Base-by-base conservation (phyloP, 2,888 invertebrate species). In the Ashinkailepas kermadecensis region DNA sequence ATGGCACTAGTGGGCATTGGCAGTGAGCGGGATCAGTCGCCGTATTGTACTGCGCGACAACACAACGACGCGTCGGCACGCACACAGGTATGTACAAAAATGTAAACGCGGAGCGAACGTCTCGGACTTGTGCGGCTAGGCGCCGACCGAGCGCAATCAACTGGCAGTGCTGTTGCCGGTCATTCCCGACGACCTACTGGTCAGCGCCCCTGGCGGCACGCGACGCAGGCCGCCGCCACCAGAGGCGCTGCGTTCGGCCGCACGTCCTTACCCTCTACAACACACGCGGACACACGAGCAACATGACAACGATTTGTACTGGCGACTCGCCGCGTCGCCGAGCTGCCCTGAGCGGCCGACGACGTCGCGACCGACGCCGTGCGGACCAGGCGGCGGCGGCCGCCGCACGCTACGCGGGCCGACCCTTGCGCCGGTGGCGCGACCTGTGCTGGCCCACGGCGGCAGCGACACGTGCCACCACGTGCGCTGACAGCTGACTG, bases 161-260 rank as follows among this genome's bases (percentile, higher is more conserved):
- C 99, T 83, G 98, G 99, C 0, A 99, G 99, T 89, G 90, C 98
- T 78, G 97, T 99, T 0, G 99, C 99, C 0, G 96, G 99, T 81
- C 95, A 97, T 84, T 99, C 99, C 89, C 99, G 99, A 99, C 97
- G 97, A 86, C 99, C 99, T 0, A 95, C 96, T 88, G 99, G 98
- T 87, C 99, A 99, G 0, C 99, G 98, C n/a, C 98, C 98, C 0
- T 39, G 93, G 96, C 83, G 97, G 95, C 0, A 96, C 1, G 39
- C 39, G 39, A 92, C 88, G 98, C 98, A 89, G 96, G 0, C 94
- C 97, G 0, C 97, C 98, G 88, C 88, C 90, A 57, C 89, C 89
- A 83, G 94, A 95, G 89, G 98, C 80, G 88, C 89, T n/a, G 98
- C 98, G 86, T 90, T 97, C 70, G 88, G 89, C 81, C 95, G 96